Conservation (phyloP, 1,140 invertebrate genomes). For the Idris sp. region DNA sequence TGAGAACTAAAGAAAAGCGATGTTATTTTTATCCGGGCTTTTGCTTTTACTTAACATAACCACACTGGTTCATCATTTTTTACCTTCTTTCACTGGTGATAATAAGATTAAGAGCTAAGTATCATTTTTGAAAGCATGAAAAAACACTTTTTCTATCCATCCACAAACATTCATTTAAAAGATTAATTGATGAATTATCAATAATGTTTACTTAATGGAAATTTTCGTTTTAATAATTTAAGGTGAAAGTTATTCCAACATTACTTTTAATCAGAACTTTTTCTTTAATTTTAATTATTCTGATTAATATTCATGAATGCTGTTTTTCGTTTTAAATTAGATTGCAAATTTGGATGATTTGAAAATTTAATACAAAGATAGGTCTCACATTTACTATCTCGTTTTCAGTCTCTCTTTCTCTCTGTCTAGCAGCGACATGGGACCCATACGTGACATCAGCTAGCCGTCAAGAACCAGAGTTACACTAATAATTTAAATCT, state of each 20-base stretch:
- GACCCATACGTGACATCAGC: slow-evolving; percentile 67
- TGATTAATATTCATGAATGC: slow-evolving; percentile 64
- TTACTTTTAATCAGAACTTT: no score
- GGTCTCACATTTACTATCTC: slow-evolving; percentile 18
- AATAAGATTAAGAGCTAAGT: neutral
- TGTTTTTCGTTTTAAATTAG: no score
- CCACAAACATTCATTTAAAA: no score
- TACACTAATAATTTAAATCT: slow-evolving; percentile 71
- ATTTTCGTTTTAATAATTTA: no score
- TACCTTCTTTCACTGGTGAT: neutral
- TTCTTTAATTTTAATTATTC: no score
- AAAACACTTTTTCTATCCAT: no score
- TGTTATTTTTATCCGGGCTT: slow-evolving; percentile 29
- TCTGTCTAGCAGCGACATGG: slow-evolving; percentile 59
- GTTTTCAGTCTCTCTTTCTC: slow-evolving; percentile 18
- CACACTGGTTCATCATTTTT: slow-evolving; percentile 20
- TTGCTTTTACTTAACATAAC: slow-evolving; percentile 30
- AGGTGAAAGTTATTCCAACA: no score
- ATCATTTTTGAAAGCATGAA: no score
- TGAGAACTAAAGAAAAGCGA: slow-evolving; percentile 43
- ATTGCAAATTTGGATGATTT: no score
- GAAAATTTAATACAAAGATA: slow-evolving; percentile 66
- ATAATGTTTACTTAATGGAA: no score
- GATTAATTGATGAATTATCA: no score
- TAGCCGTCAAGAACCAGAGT: slow-evolving; percentile 67